Base-by-base conservation (phyloP, 2,113 vertebrate species). In the Heterochromis multidens region DNA sequence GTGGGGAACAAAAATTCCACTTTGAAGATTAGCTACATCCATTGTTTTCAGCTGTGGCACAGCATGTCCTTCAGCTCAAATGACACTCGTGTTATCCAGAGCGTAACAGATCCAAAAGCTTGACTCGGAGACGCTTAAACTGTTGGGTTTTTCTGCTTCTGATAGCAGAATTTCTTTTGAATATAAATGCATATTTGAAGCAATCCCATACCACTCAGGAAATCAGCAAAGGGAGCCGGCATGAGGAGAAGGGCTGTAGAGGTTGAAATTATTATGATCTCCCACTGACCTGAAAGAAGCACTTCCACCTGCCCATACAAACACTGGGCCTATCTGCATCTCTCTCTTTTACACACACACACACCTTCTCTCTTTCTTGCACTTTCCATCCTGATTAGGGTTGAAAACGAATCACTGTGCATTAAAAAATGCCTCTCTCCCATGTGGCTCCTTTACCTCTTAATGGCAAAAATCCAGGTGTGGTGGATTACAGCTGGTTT, bases 401-500 rank as follows among this genome's bases (percentile, higher is more conserved):
- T 46, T 76, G 82, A 82, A 67, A 79, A 77, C 87, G 76, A 40
- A 79, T 54, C 3, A 1, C 29, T 46, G 19, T 35, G 62, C 52
- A 58, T 35, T 31, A 7, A 23, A 52, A 62, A 82, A 60, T 54
- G 4, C 4, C 31, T 37, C 31, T n/a, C 67, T 83, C 83, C 83
- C 60, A 79, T 82, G 62, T 79, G 77, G 80, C 80, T 82, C 46
- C 56, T 86, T 87, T 93, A 62, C 65, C 33, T 84, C 10, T 87
- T 83, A 94, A 92, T 91, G 85, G 86, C 62, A 86, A 89, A 84
- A 84, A 86, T 79, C 76, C 88, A 89, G 78, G 63, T 79, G 57
- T 37, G 54, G 70, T 77, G 87, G 86, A 83, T 88, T 94, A 86
- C 91, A 93, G 93, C 93, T 93, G 95, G 92, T 62, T 85, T 87